Base-by-base conservation (phyloP, 2,113 vertebrate genomes). In the Amazona vittata region DNA sequence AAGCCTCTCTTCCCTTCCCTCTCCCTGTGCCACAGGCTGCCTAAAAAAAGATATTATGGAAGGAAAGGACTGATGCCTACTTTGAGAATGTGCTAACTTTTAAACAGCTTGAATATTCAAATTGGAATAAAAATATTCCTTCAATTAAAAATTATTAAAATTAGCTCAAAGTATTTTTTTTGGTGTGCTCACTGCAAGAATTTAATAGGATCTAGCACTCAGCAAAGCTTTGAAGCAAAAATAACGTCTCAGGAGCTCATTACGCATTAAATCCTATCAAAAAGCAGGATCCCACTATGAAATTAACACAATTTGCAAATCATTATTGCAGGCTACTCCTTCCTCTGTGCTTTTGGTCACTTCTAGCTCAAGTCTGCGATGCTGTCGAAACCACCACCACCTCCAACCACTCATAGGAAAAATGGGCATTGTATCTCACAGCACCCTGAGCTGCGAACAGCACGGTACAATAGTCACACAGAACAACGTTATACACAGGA, bases 61-160 rank as follows among this genome's bases (percentile, higher is more conserved):
- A 95, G 46, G 62, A 91, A 87, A 95, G 75, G 86, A 69, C 26
- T 70, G 83, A 82, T 65, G 81, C 94, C 73, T 90, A 52, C 82
- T 92, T 82, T 60, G 59, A 96, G 89, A 90, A 86, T 29, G 35
- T 59, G 89, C 92, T 94, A 97, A 96, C 87, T 94, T 97, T 93
- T 93, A 92, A 96, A 91, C 75, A 94, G 86, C 84, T 96, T 96
- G 95, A 97, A 97, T 96, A 97, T 96, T 97, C 95, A 97, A 94
- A 97, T 94, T 89, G 84, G 91, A 94, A 96, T 94, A 96, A 96
- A 97, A 94, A 96, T 96, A 96, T 90, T 96, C 73, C 92, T 97
- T 97, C 95, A 97, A 97, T 96, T 96, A 97, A 97, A 97, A 97
- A 97, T 95, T 97, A 96, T 96, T 97, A 96, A 96, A 97, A 96